Base-by-base conservation (phyloP, 2,797 vertebrate species). In the Melanogrammus aeglefinus region DNA sequence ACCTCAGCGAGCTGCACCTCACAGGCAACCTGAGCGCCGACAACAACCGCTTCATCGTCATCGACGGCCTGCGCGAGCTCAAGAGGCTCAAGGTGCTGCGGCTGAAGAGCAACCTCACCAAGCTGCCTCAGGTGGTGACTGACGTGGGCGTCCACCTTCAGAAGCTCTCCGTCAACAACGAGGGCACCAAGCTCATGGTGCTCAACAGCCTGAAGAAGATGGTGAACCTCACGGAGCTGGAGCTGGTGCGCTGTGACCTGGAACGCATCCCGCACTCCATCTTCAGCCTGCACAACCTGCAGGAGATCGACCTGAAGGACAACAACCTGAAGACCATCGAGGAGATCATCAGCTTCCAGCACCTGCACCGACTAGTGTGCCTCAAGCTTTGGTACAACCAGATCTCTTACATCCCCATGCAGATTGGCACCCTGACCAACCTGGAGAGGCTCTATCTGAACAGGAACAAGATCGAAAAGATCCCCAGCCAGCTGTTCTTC, bases 191-290 rank as follows among this genome's bases (percentile, higher is more conserved):
- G 86, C 95, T 99, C 76, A 98, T 99, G 82, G 97, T 99, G 78
- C 96, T 99, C 87, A 99, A 99, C 94, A 99, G 97, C 91, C 95
- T 99, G 90, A 99, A 99, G 94, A 99, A 99, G 88, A 99, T 99
- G 98, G 96, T 96, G 80, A 99, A 99, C 89, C 91, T 99, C 80
- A 98, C 96, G 0, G 98, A 99, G 86, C 94, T 99, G 0, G 97
- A 99, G 92, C 94, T 99, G 7, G 90, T 98, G 72, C 97, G 97
- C 51, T 99, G 98, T 0, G 97, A 99, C 87, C 92, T 99, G 3
- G 97, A 99, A 77, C 96, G 97, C 80, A 97, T 99, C 80, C 98
- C 98, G 0, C 98, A 99, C 93, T 98, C 97, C 44, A 99, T 99
- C 89, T 99, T 99, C 77, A 98, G 97, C 86, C 93, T 98, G 88